Evolutionary conservation across 2,888 invertebrate genomes (phyloP).

Genomic region (Atherix ibis): DNA sequence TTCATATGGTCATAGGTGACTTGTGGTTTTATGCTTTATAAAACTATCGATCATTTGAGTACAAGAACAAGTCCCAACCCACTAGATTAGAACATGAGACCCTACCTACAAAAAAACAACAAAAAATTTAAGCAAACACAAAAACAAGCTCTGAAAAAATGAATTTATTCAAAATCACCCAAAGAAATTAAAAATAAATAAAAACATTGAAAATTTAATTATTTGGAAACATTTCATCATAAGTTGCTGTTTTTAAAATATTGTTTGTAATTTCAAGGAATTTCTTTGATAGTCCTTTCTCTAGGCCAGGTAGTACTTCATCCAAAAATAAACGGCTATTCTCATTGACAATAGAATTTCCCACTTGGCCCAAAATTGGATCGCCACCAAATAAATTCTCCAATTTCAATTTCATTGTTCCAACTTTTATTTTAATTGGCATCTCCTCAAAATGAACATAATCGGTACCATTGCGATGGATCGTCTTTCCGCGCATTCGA

Average conservation of each 20-base stretch:
- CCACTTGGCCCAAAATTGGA: slow-evolving; percentile 26
- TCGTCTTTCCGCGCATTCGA: slow-evolving; percentile 25
- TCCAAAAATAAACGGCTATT: slow-evolving; percentile 28
- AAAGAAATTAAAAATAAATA: too few relatives aligned
- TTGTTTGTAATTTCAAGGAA: slow-evolving; percentile 29
- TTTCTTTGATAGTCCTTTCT: slow-evolving; percentile 26
- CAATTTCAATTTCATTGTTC: slow-evolving; percentile 23
- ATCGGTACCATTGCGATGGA: slow-evolving; percentile 19
- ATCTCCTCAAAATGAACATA: slow-evolving; percentile 27
- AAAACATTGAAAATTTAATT: too few relatives aligned
- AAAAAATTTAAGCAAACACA: too few relatives aligned
- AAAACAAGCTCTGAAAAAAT: too few relatives aligned
- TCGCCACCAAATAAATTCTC: slow-evolving; percentile 31
- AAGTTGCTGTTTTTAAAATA: slow-evolving; percentile 26
- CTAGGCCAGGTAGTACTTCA: slow-evolving; percentile 30
- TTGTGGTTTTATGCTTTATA: too few relatives aligned
- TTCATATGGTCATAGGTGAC: too few relatives aligned
- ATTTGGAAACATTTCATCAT: slow-evolving; percentile 32
- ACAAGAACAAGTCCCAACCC: too few relatives aligned
- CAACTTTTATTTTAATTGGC: slow-evolving; percentile 25
- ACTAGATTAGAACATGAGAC: too few relatives aligned
- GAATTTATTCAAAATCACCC: too few relatives aligned
- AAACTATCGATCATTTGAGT: too few relatives aligned
- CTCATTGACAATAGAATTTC: slow-evolving; percentile 28
- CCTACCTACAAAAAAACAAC: too few relatives aligned